Conservation (phyloP, 2,797 vertebrate genomes). For the Sebastes vulpes region DNA sequence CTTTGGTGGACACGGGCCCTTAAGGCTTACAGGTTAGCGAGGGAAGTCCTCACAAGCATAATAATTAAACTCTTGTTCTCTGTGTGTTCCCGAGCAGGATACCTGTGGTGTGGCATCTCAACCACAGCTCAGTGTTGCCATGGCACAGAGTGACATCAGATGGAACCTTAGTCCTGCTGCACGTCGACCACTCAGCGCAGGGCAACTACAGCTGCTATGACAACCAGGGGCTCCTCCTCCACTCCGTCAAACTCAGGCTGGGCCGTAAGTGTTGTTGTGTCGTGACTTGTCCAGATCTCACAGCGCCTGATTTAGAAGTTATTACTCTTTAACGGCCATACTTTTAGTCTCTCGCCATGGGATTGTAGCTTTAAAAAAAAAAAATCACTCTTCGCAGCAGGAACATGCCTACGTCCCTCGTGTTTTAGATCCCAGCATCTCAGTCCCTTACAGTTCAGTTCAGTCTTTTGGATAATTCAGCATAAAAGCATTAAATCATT, state of each 20-base stretch:
- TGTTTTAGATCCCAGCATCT: background rate
- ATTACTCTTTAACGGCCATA: background rate
- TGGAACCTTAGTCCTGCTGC: constrained; percentile 76
- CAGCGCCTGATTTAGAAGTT: background rate
- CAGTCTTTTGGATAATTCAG: constrained; percentile 17
- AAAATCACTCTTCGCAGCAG: background rate
- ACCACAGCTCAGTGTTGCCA: constrained; percentile 68
- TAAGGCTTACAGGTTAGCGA: background rate
- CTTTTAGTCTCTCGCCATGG: background rate
- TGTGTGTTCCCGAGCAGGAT: constrained; percentile 58
- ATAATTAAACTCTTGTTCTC: background rate
- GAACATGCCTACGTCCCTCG: background rate
- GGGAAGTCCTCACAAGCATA: background rate
- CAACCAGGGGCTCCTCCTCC: constrained; percentile 71
- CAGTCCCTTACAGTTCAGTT: background rate
- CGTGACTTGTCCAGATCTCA: constrained; percentile 17
- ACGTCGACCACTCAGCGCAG: constrained; percentile 73
- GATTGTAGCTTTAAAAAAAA: background rate
- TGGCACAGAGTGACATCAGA: constrained; percentile 72
- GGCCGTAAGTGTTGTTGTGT: constrained; percentile 80
- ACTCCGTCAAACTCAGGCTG: constrained; percentile 77
- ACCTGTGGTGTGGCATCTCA: constrained; percentile 81
- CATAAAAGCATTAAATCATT: background rate
- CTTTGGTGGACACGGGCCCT: background rate
- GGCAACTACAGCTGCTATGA: constrained; percentile 88